Conservation (phyloP, 1,140 invertebrate species). For the Neoseiulus cucumeris region DNA sequence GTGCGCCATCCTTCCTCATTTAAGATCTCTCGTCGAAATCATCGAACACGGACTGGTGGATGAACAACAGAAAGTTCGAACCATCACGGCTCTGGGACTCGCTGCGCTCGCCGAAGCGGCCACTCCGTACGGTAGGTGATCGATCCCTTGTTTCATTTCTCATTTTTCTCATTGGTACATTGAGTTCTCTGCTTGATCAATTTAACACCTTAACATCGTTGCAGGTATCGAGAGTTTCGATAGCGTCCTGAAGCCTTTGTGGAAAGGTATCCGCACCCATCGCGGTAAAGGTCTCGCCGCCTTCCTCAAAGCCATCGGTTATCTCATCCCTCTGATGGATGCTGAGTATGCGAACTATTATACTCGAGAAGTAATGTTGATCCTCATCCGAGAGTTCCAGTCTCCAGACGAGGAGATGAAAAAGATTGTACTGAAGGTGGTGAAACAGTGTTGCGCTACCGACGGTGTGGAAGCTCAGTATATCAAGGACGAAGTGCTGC, state of each 20-base stretch:
- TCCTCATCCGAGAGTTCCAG: constrained; percentile 95
- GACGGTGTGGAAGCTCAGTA: constrained; percentile 98
- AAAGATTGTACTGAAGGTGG: constrained; percentile 97
- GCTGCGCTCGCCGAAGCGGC: constrained; percentile 93
- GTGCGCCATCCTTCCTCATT: constrained; percentile 93
- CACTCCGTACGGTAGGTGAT: constrained; percentile 64
- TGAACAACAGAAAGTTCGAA: constrained; percentile 58
- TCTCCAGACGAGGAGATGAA: constrained; percentile 99
- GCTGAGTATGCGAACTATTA: constrained; percentile 99
- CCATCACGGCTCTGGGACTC: constrained; percentile 94
- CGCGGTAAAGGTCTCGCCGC: constrained; percentile 85
- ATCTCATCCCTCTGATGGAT: constrained; percentile 97
- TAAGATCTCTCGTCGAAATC: constrained; percentile 94
- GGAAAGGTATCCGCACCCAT: constrained; percentile 97
- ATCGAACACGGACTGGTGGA: constrained; percentile 81
- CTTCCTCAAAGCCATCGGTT: constrained; percentile 97
- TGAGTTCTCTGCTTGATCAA: not conserved
- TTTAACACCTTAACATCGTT: not conserved
- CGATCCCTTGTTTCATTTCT: not conserved
- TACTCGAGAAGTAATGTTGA: constrained; percentile 98
- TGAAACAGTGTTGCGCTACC: constrained; percentile 99
- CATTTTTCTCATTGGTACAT: not conserved
- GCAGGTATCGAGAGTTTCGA: constrained; percentile 86
- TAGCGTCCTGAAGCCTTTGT: constrained; percentile 92
- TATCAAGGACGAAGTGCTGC: constrained; percentile 96